Conservation (phyloP, 2,888 invertebrate species). For the Melanchra persicariae region DNA sequence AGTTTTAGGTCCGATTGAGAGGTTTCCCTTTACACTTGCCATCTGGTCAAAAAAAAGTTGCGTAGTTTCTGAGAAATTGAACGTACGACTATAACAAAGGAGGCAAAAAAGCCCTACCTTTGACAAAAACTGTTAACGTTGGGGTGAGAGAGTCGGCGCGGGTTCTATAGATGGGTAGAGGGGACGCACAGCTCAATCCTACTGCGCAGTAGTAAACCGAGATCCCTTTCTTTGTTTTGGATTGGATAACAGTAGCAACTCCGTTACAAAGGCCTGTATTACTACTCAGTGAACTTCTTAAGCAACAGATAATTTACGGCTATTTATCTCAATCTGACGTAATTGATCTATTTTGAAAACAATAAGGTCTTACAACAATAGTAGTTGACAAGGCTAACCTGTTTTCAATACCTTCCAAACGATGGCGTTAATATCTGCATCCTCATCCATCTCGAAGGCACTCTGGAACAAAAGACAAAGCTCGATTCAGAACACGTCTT, state of each 20-base stretch:
- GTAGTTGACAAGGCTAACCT: conserved; percentile 63
- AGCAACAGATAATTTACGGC: conserved; percentile 11
- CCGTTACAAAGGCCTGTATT: conserved; percentile 33
- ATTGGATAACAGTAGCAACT: conserved; percentile 46
- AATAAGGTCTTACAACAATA: conserved; percentile 32
- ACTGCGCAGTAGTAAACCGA: conserved; percentile 57
- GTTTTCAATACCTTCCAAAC: conserved; percentile 69
- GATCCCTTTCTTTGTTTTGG: conserved; percentile 65
- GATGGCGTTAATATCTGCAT: conserved; percentile 69
- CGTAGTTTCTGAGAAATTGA: conserved; percentile 51
- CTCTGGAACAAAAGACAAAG: conserved; percentile 69
- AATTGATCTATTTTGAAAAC: conserved; percentile 30
- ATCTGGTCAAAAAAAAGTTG: conserved; percentile 38
- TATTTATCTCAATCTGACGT: conserved; percentile 18
- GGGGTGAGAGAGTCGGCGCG: conserved; percentile 45
- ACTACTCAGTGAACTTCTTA: conserved; percentile 6
- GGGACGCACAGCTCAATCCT: conserved; percentile 46
- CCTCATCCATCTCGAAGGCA: conserved; percentile 69
- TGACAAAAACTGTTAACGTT: conserved; percentile 37
- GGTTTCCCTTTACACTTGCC: conserved; percentile 44
- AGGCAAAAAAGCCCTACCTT: conserved; percentile 25
- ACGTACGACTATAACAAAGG: conserved; percentile 41
- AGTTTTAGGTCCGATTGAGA: conserved; percentile 24
- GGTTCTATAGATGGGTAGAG: conserved; percentile 39
- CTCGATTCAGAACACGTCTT: conserved; percentile 28